These are phyloP conservation scores for Enoplolaimus lenunculus DNA, from an alignment of 2,888 invertebrate genomes.

Conservation along the genomic window DNA sequence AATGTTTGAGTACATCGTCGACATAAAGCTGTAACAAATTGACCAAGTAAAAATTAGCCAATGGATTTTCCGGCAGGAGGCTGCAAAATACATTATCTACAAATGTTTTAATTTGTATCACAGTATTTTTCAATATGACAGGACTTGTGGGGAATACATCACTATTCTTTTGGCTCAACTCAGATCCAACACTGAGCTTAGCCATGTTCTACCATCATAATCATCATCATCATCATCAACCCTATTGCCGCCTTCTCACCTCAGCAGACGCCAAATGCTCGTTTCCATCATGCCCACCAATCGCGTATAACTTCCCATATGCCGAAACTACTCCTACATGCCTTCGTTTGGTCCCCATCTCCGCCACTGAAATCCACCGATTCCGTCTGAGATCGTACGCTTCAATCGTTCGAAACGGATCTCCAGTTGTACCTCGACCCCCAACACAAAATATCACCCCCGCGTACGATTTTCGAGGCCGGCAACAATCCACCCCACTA, in stretches of 20 bases:
- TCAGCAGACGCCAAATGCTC: slow-evolving; percentile 46
- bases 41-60: too few species aligned
- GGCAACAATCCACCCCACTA: slow-evolving; percentile 13
- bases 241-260: slow-evolving; percentile 27
- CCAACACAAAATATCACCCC: slow-evolving; percentile 48
- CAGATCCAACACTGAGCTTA: too few species aligned
- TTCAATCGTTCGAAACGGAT: slow-evolving; percentile 45
- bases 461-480: slow-evolving; percentile 44
- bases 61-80: too few species aligned
- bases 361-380: slow-evolving; percentile 44
- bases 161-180: too few species aligned
- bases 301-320: slow-evolving; percentile 42
- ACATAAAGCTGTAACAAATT: too few species aligned
- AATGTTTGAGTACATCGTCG: too few species aligned
- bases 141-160: too few species aligned
- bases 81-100: too few species aligned
- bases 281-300: slow-evolving; percentile 48
- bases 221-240: too few species aligned
- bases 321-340: slow-evolving; percentile 47
- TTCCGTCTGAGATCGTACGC: slow-evolving; percentile 45
- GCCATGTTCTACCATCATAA: too few species aligned
- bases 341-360: slow-evolving; percentile 44
- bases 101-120: too few species aligned
- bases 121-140: too few species aligned
- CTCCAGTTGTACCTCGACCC: slow-evolving; percentile 46